Evolutionary conservation across 2,113 vertebrate genomes (phyloP).

Genomic region (Felis catus): DNA sequence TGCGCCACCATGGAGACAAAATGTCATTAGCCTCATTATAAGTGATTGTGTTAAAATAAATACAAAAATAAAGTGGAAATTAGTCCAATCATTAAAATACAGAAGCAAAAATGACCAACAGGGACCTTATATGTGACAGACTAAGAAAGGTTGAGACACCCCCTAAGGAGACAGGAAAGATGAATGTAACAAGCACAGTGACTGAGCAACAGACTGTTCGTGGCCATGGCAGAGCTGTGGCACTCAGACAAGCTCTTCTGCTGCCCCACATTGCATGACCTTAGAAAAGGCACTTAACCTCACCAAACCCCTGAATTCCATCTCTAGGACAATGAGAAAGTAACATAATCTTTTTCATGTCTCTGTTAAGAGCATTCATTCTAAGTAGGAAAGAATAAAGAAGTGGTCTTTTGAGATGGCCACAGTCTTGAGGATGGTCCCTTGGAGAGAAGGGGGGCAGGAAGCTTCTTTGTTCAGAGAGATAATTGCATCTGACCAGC

Average conservation of each 20-base stretch:
- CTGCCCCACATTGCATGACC: neutral
- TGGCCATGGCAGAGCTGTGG: accelerated
- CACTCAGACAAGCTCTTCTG: accelerated
- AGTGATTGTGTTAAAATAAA: conserved; percentile 83
- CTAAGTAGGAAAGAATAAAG: neutral
- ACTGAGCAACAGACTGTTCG: neutral
- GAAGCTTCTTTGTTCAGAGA: neutral
- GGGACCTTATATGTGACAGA: conserved; percentile 45
- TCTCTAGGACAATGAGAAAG: neutral
- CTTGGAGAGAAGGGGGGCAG: neutral
- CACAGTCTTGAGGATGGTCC: neutral
- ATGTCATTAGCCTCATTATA: conserved; percentile 89
- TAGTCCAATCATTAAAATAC: conserved; percentile 78
- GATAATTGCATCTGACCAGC: neutral
- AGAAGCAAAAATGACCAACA: conserved; percentile 30
- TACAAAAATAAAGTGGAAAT: conserved; percentile 81
- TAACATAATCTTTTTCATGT: neutral
- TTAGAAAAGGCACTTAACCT: neutral
- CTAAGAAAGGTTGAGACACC: neutral
- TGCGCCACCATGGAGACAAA: conserved; percentile 81
- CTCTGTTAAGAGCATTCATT: neutral
- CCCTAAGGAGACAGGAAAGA: neutral
- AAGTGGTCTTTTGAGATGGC: neutral
- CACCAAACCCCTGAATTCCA: neutral
- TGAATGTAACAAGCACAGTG: accelerated